Percentiles rank a stretch among this genome's conserved stretches.
phyloP scores from a whole-genome alignment of 2,113 vertebrate species.

The Hippocampus zosterae region DNA sequence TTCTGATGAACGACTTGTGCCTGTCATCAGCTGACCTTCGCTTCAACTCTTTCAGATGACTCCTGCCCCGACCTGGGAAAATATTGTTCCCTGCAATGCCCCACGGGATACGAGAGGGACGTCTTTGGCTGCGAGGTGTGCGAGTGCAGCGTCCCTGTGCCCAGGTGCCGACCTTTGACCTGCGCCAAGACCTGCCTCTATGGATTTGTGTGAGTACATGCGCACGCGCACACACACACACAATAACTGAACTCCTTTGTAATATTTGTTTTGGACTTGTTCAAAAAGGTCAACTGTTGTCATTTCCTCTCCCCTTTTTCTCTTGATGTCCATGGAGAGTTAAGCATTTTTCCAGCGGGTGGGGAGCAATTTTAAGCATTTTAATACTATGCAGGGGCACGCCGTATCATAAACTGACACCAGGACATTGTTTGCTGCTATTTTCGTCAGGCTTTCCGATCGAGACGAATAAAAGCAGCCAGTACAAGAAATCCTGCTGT shows the following conservation, averaged over 20 bases:
- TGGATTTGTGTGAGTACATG: slow-evolving; percentile 74
- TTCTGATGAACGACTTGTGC: slow-evolving; percentile 36
- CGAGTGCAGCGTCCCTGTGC: slow-evolving; percentile 61
- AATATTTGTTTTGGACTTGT: background rate
- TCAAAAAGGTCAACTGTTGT: slow-evolving; percentile 8
- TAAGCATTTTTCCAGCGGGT: too few species aligned
- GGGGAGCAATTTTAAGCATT: too few species aligned
- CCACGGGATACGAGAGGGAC: slow-evolving; percentile 71
- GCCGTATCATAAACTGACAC: too few species aligned
- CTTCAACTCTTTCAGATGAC: slow-evolving; percentile 68
- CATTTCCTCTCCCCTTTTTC: too few species aligned
- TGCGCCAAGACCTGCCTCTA: slow-evolving; percentile 78
- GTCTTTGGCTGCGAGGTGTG: slow-evolving; percentile 75
- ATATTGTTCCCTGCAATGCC: slow-evolving; percentile 71
- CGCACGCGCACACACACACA: background rate
- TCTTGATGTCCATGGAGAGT: too few species aligned
- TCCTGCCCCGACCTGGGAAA: slow-evolving; percentile 71
- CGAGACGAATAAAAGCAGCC: too few species aligned
- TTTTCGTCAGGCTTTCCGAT: too few species aligned
- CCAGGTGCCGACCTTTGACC: slow-evolving; percentile 71
- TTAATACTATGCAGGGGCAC: too few species aligned
- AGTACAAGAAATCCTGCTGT: too few species aligned
- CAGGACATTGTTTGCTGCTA: too few species aligned
- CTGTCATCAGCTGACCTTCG: slow-evolving; percentile 28
- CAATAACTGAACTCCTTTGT: slow-evolving; percentile 6